phyloP scores from a whole-genome alignment of 2,888 invertebrate genomes.

The Cantharis rufa region DNA sequence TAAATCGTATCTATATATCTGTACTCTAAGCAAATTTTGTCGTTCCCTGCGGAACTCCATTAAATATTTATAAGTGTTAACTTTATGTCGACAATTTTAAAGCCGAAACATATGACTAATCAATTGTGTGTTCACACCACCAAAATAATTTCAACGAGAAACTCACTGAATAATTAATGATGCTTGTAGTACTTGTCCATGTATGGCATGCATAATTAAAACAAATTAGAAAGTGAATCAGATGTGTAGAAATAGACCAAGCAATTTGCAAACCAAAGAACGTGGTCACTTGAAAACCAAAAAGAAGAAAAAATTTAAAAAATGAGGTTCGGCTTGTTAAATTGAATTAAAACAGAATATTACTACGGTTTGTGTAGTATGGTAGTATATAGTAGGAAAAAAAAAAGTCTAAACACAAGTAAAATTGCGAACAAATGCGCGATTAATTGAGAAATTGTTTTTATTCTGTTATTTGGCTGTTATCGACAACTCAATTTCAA shows the following conservation, averaged over 20 bases:
- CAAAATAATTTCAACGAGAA: background rate
- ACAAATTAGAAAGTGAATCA: background rate
- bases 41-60: background rate
- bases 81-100: background rate
- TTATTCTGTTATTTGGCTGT: background rate
- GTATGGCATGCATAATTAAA: background rate
- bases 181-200: background rate
- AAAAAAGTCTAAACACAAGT: background rate
- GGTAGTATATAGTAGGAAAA: background rate
- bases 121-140: background rate
- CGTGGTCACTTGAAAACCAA: background rate
- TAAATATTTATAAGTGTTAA: background rate
- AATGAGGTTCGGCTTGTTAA: background rate
- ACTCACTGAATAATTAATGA: background rate
- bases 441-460: background rate
- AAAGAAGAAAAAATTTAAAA: background rate
- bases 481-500: background rate
- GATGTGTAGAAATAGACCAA: background rate
- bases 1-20: too few species aligned
- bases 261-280: background rate
- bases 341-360: background rate
- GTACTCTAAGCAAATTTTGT: background rate
- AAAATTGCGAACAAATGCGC: background rate
- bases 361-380: background rate
- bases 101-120: background rate